Percentiles rank a stretch among this genome's conserved stretches.
Evolutionary conservation across 2,797 vertebrate species (phyloP).

Genomic region (Bucorvus abyssinicus): DNA sequence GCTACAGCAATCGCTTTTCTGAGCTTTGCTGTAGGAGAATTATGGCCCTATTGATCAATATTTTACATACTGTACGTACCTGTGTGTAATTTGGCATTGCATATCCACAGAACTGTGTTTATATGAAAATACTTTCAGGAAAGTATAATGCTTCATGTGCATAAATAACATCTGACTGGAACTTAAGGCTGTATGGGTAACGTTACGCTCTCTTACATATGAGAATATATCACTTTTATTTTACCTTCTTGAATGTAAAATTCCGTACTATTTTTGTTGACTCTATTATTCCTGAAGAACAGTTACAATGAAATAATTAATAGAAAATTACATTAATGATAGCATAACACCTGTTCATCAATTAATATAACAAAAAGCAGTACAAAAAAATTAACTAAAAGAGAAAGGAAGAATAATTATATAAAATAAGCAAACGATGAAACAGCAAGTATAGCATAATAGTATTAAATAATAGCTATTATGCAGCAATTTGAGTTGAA

Average conservation of each 20-base stretch:
- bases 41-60: background rate
- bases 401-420: background rate
- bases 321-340: background rate
- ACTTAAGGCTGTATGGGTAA: background rate
- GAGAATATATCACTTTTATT: background rate
- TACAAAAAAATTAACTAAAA: background rate
- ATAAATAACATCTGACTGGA: background rate
- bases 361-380: background rate
- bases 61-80: background rate
- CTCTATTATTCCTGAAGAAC: background rate
- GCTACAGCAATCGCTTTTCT: background rate
- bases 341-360: background rate
- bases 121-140: background rate
- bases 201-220: background rate
- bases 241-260: background rate
- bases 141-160: background rate
- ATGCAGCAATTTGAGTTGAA: background rate
- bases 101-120: background rate
- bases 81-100: background rate
- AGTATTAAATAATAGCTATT: background rate
- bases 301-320: background rate
- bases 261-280: background rate
- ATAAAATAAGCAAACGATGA: background rate
- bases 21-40: background rate
- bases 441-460: background rate